Conservation (phyloP, 2,797 vertebrate species). For the Sus cebifrons region DNA sequence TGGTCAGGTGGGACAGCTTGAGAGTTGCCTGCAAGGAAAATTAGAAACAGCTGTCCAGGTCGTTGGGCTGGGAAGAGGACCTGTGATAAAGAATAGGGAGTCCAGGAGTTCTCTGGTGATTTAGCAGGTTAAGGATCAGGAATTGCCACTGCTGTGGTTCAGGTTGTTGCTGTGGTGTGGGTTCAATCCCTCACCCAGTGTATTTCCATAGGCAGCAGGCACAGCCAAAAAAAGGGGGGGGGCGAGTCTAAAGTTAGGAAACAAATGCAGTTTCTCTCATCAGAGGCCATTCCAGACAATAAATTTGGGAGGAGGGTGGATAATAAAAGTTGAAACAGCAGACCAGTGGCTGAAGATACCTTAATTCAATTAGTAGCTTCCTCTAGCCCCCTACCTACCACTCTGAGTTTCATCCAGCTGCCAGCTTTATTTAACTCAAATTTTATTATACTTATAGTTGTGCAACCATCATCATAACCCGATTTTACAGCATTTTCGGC, state of each 20-base stretch:
- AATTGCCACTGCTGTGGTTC: too few species aligned
- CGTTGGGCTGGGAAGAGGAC: neutral
- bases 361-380: neutral
- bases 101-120: neutral
- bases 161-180: too few species aligned
- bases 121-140: too few species aligned
- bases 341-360: neutral
- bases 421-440: too few species aligned
- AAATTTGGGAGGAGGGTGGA: neutral
- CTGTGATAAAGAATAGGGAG: neutral
- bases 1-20: neutral
- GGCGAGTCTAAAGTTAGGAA: neutral
- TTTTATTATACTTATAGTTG: too few species aligned
- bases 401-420: neutral
- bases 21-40: neutral
- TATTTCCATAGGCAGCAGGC: too few species aligned
- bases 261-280: neutral
- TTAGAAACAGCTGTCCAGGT: neutral
- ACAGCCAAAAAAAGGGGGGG: too few species aligned
- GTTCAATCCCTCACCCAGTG: too few species aligned
- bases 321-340: neutral
- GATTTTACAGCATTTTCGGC: too few species aligned
- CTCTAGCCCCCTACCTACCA: neutral
- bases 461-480: too few species aligned
- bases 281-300: neutral